Conservation (phyloP, 2,888 invertebrate species). For the Trachelus troglodyta region DNA sequence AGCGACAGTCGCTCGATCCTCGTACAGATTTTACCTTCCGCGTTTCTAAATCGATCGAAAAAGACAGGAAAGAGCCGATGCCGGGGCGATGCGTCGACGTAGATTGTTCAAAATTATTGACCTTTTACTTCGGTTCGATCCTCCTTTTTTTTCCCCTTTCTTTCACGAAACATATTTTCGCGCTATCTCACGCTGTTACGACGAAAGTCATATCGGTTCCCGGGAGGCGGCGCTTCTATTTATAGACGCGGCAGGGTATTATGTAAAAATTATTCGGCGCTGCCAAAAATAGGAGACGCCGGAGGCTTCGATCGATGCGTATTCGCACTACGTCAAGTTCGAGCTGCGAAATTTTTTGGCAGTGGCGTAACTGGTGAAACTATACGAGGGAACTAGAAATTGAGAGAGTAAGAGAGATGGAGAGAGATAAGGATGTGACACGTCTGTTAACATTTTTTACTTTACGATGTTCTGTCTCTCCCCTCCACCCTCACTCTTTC, state of each 20-base stretch:
- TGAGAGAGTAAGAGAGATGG: background rate
- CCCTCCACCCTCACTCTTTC: too few species aligned
- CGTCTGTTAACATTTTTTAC: too few species aligned
- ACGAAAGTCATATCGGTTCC: background rate
- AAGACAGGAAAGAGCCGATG: too few species aligned
- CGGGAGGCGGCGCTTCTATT: background rate
- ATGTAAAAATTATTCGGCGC: background rate
- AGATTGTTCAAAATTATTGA: background rate
- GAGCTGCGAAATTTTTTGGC: background rate
- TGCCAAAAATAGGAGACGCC: background rate
- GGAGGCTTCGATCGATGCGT: background rate
- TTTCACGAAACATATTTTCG: too few species aligned
- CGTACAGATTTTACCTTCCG: background rate
- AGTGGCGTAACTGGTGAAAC: background rate
- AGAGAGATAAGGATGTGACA: too few species aligned
- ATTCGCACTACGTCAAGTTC: background rate
- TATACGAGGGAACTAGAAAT: background rate
- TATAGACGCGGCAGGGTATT: background rate
- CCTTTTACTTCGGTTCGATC: too few species aligned
- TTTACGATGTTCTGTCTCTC: background rate
- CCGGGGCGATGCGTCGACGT: too few species aligned
- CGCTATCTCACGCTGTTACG: background rate
- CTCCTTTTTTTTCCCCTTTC: too few species aligned
- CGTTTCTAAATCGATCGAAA: background rate
- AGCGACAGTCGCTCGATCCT: background rate